Evolutionary conservation across 2,113 vertebrate species (phyloP), one percentile per base, ranked within the genome.

Genomic region (Falco punctatus): DNA sequence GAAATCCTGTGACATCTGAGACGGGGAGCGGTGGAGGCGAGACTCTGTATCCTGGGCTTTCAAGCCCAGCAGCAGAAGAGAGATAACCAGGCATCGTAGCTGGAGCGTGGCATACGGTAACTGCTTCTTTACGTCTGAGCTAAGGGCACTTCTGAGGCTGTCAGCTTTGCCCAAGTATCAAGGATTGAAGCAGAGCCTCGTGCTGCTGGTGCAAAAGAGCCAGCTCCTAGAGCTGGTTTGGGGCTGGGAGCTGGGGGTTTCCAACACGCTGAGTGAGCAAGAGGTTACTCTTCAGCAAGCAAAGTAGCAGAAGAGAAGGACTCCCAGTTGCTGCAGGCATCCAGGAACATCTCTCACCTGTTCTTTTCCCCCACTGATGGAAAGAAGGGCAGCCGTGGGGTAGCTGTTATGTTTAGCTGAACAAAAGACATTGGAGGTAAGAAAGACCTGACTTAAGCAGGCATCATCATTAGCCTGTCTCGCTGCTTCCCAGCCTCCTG

Each of bases 81-180:
- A 22, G 35, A 24, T 9, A 73, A 48, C 21, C n/a, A 51, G n/a
- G 7, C 0, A 0, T 65, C 40, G 3, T 17, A 19, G 59, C 11
- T 38, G 30, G 48, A 78, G 20, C 0, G 0, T 23, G 16, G 40
- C 73, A 24, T 18, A 3, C 3, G 0, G 1, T 58, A 55, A 67
- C 27, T 40, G 17, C 54, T 46, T 70, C 54, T 46, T 70, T 80
- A 38, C 1, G 1, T 54, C 23, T 51, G 62, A 80, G 26, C 55
- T 55, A 33, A 42, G 44, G 69, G 28, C 11, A 6, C n/a, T 66
- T 74, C 69, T 46, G 59, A 91, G 51, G n/a, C 64, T 4, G 0
- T 71, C 15, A n/a, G 80, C 48, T 96, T 70, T 84, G 67, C 55
- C 40, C 6, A 17, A 69, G 15, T 54, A 16, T 35, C 38, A 19